phyloP scores from a whole-genome alignment of 2,797 vertebrate genomes.

The Manis pentadactyla region DNA sequence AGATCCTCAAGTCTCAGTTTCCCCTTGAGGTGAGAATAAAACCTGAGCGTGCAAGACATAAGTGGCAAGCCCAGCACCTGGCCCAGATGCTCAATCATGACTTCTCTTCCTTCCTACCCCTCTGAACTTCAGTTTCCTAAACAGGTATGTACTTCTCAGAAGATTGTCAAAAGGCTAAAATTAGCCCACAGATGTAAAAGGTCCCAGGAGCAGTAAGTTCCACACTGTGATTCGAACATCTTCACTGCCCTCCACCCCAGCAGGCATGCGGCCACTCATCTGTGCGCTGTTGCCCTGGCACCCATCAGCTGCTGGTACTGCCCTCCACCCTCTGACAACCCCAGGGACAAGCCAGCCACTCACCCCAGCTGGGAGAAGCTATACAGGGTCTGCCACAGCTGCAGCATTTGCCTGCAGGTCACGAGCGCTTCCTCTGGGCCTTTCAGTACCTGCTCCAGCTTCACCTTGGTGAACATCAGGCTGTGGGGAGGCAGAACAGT shows the following conservation, averaged over 20 bases:
- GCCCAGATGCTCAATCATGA: background rate
- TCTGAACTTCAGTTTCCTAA: background rate
- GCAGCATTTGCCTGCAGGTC: slow-evolving; percentile 95
- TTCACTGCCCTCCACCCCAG: background rate
- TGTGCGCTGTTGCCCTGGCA: background rate
- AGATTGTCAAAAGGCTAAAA: background rate
- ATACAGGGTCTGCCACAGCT: slow-evolving; percentile 93
- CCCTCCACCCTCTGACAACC: background rate
- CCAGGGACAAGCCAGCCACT: slow-evolving; percentile 31
- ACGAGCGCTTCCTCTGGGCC: slow-evolving; percentile 93
- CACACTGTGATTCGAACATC: background rate
- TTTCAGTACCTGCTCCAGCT: slow-evolving; percentile 92
- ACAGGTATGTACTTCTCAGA: background rate
- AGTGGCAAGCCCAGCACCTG: background rate
- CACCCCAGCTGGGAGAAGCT: slow-evolving; percentile 92
- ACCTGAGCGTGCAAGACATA: background rate
- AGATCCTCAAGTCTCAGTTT: background rate
- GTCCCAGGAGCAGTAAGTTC: background rate
- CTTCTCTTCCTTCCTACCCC: background rate
- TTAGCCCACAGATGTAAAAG: background rate
- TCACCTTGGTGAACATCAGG: slow-evolving; percentile 96
- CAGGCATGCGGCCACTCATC: background rate
- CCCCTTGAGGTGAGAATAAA: background rate
- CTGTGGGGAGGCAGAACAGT: slow-evolving; percentile 81
- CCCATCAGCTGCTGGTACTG: background rate